Conservation (phyloP, 2,797 vertebrate species). For the Onychomys leucogaster region DNA sequence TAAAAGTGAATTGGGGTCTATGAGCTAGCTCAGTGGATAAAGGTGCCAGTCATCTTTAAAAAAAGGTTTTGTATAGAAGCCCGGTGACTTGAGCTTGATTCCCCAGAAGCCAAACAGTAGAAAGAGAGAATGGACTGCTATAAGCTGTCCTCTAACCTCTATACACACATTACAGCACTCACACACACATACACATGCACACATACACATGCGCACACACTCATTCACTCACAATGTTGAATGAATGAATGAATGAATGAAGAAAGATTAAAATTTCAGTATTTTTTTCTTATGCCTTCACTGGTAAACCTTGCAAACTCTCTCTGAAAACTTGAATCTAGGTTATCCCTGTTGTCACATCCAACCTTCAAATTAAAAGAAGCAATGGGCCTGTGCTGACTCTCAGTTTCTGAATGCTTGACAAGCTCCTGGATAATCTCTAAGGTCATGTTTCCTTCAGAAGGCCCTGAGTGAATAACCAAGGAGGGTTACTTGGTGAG, state of each 20-base stretch:
- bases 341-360: background rate
- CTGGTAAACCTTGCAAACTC: conserved; percentile 47
- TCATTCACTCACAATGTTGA: background rate
- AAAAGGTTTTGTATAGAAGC: background rate
- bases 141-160: background rate
- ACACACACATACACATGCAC: background rate
- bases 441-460: conserved; percentile 11
- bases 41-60: background rate
- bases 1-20: background rate
- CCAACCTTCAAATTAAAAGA: conserved; percentile 17
- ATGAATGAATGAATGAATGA: background rate
- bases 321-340: conserved; percentile 20
- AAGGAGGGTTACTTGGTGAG: background rate
- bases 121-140: background rate
- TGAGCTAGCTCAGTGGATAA: background rate
- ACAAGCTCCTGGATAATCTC: conserved; percentile 7
- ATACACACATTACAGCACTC: background rate
- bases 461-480: background rate
- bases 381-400: background rate
- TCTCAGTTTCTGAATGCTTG: background rate
- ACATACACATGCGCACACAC: background rate
- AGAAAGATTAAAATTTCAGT: background rate
- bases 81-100: background rate
- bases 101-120: background rate
- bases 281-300: conserved; percentile 16